Evolutionary conservation across 2,113 vertebrate species (phyloP).

Genomic region (Herpailurus yagouaroundi): DNA sequence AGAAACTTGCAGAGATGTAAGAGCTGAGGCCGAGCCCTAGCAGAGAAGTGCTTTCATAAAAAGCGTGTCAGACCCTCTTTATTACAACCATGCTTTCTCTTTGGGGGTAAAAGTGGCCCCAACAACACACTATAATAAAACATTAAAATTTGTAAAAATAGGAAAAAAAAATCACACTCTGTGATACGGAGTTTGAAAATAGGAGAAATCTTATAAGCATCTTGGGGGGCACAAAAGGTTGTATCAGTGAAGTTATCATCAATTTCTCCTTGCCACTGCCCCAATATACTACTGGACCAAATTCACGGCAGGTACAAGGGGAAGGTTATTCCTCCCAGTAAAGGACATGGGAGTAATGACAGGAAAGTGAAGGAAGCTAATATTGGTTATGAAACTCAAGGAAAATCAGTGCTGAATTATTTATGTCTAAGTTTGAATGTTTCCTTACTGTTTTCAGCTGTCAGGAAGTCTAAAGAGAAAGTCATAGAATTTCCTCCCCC

Average conservation of each 20-base stretch:
- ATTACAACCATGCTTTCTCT: constrained; percentile 76
- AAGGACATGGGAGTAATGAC: constrained; percentile 52
- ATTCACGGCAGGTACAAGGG: constrained; percentile 48
- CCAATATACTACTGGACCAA: constrained; percentile 36
- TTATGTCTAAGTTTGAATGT: constrained; percentile 74
- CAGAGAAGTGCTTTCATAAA: constrained; percentile 75
- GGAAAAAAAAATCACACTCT: constrained; percentile 53
- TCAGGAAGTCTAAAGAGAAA: constrained; percentile 68
- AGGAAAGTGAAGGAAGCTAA: constrained; percentile 76
- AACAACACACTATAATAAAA: constrained; percentile 71
- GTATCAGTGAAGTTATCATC: constrained; percentile 57
- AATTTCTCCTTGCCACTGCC: constrained; percentile 56
- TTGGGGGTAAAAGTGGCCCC: neutral
- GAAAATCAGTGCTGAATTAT: constrained; percentile 75
- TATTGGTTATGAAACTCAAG: constrained; percentile 71
- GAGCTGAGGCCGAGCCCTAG: constrained; percentile 38
- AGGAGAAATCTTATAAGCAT: constrained; percentile 48
- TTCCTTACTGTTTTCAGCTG: constrained; percentile 54
- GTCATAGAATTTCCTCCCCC: constrained; percentile 20
- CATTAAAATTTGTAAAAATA: constrained; percentile 62
- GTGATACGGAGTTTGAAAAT: constrained; percentile 41
- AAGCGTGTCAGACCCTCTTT: constrained; percentile 68
- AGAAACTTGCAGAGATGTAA: constrained; percentile 72
- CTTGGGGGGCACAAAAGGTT: neutral
- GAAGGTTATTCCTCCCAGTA: constrained; percentile 78